Conservation (phyloP, 1,140 invertebrate species). For the honey bee (Apis mellifera) region DNA sequence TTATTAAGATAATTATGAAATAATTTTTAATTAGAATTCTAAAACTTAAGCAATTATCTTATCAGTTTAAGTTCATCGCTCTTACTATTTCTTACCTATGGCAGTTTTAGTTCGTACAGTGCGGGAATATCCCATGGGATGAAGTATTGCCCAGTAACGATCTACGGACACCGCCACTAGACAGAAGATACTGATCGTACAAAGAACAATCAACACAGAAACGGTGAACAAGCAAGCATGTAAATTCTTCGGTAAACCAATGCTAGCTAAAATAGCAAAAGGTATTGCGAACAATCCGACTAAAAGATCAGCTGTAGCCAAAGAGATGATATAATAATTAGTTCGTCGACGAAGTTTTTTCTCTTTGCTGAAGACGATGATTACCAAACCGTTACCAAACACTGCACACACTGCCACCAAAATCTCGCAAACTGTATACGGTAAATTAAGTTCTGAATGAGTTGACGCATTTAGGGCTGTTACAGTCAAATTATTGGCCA, state of each 20-base stretch:
- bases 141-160: slow-evolving; percentile 95
- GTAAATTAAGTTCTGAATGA: slow-evolving; percentile 82
- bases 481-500: slow-evolving; percentile 53
- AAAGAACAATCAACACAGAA: slow-evolving; percentile 92
- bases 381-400: slow-evolving; percentile 92
- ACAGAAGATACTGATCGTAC: slow-evolving; percentile 95
- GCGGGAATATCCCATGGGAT: slow-evolving; percentile 94
- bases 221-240: slow-evolving; percentile 93
- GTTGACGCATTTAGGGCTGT: slow-evolving; percentile 25
- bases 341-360: slow-evolving; percentile 89
- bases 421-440: slow-evolving; percentile 89
- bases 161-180: slow-evolving; percentile 95
- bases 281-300: slow-evolving; percentile 91
- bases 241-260: slow-evolving; percentile 89
- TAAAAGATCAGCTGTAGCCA: slow-evolving; percentile 92
- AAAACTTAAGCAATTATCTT: background rate
- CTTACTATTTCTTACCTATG: slow-evolving; percentile 84
- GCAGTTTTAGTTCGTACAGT: slow-evolving; percentile 92
- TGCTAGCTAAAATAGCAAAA: slow-evolving; percentile 90
- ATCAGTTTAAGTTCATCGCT: background rate
- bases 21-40: background rate
- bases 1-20: too few species aligned
- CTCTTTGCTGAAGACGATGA: slow-evolving; percentile 90
- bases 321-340: slow-evolving; percentile 95
- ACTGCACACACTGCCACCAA: slow-evolving; percentile 91